Evolutionary conservation across 2,888 invertebrate species (phyloP).

Genomic region (Taphrorychus bicolor): DNA sequence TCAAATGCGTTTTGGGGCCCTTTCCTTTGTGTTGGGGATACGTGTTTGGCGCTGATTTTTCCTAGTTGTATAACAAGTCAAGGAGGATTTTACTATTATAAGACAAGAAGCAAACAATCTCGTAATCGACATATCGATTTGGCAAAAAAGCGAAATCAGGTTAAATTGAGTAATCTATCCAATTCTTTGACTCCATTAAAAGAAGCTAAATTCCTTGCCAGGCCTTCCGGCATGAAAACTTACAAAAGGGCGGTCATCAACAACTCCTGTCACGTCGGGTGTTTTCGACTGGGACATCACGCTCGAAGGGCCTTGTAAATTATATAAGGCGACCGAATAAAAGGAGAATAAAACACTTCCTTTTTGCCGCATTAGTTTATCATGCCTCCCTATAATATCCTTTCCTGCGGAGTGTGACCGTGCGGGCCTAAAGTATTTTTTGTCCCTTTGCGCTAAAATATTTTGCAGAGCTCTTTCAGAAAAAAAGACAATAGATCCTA

Average conservation of each 20-base stretch:
- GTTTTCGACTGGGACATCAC: constrained; percentile 10
- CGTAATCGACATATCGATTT: too few relatives aligned
- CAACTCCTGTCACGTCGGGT: constrained; percentile 9
- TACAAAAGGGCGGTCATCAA: constrained; percentile 1
- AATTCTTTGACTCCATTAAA: not conserved
- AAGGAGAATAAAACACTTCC: constrained; percentile 7
- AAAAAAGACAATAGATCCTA: constrained; percentile 28
- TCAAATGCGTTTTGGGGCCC: not conserved
- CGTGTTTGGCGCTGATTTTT: not conserved
- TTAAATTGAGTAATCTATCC: not conserved
- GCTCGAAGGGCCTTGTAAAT: constrained; percentile 10
- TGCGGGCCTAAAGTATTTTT: not conserved
- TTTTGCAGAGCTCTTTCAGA: not conserved
- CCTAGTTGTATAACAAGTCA: not conserved
- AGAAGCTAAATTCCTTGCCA: not conserved
- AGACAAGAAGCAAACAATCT: too few relatives aligned
- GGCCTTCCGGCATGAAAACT: not conserved
- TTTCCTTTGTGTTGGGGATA: not conserved
- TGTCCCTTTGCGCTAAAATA: not conserved
- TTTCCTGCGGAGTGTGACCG: not conserved
- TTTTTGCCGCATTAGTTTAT: constrained; percentile 7
- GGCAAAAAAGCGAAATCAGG: not conserved
- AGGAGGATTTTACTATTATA: too few relatives aligned
- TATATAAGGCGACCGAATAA: constrained; percentile 6
- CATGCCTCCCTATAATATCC: not conserved